phyloP scores from a whole-genome alignment of 2,888 invertebrate species.

The Lasioglossum leucozonium region DNA sequence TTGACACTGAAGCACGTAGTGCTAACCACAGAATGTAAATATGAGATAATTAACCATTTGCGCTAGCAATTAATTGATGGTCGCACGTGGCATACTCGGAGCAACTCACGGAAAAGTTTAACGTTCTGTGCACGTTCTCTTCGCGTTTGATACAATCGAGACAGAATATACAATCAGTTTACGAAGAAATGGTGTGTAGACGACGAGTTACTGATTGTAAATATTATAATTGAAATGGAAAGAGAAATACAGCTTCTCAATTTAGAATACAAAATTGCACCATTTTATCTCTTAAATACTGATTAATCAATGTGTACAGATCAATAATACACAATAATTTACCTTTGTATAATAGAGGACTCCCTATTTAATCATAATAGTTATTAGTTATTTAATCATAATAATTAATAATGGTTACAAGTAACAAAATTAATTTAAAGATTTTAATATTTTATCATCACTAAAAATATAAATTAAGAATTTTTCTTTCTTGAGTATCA shows the following conservation, averaged over 20 bases:
- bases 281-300: neutral
- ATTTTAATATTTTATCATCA: no score
- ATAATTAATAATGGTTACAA: no score
- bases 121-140: neutral
- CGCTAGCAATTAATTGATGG: neutral
- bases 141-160: neutral
- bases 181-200: neutral
- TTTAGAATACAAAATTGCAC: neutral
- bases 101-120: neutral
- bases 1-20: neutral
- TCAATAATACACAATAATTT: no score
- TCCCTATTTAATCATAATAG: no score
- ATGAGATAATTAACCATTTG: neutral
- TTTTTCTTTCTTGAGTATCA: neutral
- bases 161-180: neutral
- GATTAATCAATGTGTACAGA: neutral
- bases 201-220: neutral
- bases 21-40: neutral
- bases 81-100: neutral
- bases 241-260: neutral
- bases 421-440: no score
- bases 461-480: no score
- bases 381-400: no score
- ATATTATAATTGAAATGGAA: neutral
- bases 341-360: no score